Conservation (phyloP, 2,113 vertebrate species). For the Copsychus sechellarum region DNA sequence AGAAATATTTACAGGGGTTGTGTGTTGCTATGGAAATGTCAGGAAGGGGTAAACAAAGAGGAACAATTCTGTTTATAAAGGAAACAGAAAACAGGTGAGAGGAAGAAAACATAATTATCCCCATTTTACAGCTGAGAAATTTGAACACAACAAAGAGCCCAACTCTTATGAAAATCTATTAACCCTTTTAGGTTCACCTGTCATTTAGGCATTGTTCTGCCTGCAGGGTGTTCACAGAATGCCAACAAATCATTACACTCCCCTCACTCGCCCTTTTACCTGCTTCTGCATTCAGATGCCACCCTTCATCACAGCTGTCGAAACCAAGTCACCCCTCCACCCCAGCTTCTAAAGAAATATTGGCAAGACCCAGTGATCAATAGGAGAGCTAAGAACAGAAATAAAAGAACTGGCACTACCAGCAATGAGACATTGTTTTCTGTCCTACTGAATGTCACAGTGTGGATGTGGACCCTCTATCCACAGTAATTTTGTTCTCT, state of each 20-base stretch:
- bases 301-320: not conserved
- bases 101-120: constrained; percentile 18
- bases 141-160: not conserved
- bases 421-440: not conserved
- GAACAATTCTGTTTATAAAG: not conserved
- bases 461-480: not conserved
- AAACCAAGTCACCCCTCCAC: not conserved
- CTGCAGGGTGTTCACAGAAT: not conserved
- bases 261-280: not conserved
- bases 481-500: not conserved
- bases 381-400: not conserved
- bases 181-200: not conserved
- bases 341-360: not conserved
- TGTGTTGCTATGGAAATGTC: constrained; percentile 50
- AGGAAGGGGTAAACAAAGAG: not conserved
- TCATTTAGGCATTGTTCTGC: not conserved
- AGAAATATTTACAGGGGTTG: not conserved
- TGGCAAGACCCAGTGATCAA: not conserved
- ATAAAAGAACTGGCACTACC: not conserved
- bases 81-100: constrained; percentile 1
- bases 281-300: not conserved
- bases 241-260: not conserved
- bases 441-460: not conserved
- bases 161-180: not conserved
- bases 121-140: not conserved